phyloP scores from a whole-genome alignment of 2,797 vertebrate genomes.

The Girardinus metallicus region DNA sequence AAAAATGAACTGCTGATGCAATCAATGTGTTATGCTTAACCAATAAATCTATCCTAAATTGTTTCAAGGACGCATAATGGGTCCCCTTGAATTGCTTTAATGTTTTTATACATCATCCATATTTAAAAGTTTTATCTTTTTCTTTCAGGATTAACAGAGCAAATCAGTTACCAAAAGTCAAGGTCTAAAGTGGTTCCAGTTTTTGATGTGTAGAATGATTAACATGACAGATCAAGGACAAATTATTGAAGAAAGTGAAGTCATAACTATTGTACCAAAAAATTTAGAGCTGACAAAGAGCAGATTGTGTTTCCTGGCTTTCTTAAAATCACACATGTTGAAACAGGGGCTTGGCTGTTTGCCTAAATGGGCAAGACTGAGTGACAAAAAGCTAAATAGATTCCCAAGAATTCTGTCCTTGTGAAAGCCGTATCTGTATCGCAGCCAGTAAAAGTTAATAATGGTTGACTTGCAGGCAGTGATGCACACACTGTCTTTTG shows the following conservation, averaged over 20 bases:
- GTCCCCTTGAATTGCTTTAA: background rate
- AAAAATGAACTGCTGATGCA: background rate
- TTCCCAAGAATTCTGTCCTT: background rate
- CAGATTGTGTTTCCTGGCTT: background rate
- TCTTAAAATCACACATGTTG: background rate
- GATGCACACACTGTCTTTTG: background rate
- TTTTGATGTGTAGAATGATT: background rate
- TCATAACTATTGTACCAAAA: background rate
- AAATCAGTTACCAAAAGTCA: background rate
- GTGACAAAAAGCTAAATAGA: background rate
- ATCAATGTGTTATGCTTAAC: too few species aligned
- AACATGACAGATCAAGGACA: background rate
- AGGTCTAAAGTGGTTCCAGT: background rate
- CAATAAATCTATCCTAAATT: too few species aligned
- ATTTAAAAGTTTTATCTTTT: background rate
- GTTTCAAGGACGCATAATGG: too few species aligned
- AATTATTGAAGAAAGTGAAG: background rate
- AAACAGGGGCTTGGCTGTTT: background rate
- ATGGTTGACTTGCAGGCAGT: background rate
- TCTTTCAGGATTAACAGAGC: background rate
- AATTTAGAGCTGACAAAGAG: background rate
- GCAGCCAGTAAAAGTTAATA: background rate
- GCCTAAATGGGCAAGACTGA: background rate
- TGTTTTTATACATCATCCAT: background rate
- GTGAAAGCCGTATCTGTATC: background rate